Evolutionary conservation across 2,888 invertebrate species (phyloP).

Genomic region (Drosophila cracens): DNA sequence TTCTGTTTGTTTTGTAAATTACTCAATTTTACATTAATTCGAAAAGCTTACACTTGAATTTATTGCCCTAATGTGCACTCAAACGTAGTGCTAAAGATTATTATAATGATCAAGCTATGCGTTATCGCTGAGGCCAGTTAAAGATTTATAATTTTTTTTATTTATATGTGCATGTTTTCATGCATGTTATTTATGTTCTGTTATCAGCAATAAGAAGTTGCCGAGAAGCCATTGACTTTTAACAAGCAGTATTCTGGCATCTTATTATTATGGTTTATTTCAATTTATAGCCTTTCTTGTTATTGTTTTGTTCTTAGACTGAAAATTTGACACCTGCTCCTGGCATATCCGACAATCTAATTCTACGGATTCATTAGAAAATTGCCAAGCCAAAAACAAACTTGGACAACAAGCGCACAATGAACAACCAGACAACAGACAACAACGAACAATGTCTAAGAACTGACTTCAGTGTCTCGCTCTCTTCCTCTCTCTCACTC

Average conservation of each 20-base stretch:
- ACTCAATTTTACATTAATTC: background rate
- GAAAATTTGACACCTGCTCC: slow-evolving; percentile 48
- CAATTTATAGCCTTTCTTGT: background rate
- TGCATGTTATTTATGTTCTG: background rate
- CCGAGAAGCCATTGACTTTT: slow-evolving; percentile 7
- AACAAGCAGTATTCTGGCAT: background rate
- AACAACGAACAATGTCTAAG: slow-evolving; percentile 9
- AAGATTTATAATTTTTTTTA: background rate
- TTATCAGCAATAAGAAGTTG: slow-evolving; percentile 9
- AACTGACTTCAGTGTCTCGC: slow-evolving; percentile 30
- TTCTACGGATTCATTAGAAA: slow-evolving; percentile 56
- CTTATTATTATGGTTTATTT: background rate
- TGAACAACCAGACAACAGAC: slow-evolving; percentile 31
- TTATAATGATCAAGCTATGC: slow-evolving; percentile 1
- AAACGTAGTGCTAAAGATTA: slow-evolving; percentile 10
- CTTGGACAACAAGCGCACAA: slow-evolving; percentile 35
- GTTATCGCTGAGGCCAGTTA: slow-evolving; percentile 7
- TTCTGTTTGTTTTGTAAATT: background rate
- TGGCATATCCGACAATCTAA: slow-evolving; percentile 37
- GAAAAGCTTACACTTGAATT: background rate
- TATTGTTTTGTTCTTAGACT: slow-evolving; percentile 14
- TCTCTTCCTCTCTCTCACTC: background rate
- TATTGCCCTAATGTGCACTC: background rate
- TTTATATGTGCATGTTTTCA: background rate
- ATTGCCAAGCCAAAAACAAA: slow-evolving; percentile 23